phyloP scores from a whole-genome alignment of 2,888 invertebrate genomes.

The Craniophora ligustri region DNA sequence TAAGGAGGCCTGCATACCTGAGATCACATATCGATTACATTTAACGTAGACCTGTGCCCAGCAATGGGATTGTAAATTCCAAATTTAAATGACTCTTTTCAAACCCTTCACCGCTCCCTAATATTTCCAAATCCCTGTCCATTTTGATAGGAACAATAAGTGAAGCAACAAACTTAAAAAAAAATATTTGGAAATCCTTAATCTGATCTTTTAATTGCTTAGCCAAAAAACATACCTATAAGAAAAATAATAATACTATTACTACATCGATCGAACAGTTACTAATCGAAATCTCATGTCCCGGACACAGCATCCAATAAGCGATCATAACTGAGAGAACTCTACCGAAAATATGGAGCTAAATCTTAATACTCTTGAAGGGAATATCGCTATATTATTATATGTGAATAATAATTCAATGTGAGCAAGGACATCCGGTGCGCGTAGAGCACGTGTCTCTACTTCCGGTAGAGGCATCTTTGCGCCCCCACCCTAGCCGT shows the following conservation, averaged over 20 bases:
- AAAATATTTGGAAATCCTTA: too few relatives aligned
- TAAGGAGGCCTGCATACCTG: too few relatives aligned
- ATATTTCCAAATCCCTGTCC: too few relatives aligned
- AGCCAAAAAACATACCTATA: too few relatives aligned
- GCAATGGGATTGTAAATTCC: too few relatives aligned
- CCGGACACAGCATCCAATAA: slow-evolving; percentile 44
- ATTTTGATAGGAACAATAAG: too few relatives aligned
- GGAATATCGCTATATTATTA: slow-evolving; percentile 50
- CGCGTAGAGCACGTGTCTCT: slow-evolving; percentile 84
- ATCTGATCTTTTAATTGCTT: too few relatives aligned
- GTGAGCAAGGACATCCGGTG: slow-evolving; percentile 84
- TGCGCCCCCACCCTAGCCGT: slow-evolving; percentile 71
- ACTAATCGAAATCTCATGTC: slow-evolving; percentile 58
- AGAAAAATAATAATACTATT: not conserved
- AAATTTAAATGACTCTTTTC: too few relatives aligned
- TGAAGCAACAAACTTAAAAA: too few relatives aligned
- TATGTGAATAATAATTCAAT: slow-evolving; percentile 83
- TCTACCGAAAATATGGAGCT: slow-evolving; percentile 30
- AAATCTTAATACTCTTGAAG: slow-evolving; percentile 10
- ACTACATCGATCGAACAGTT: not conserved
- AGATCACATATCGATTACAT: too few relatives aligned
- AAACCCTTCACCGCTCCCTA: too few relatives aligned
- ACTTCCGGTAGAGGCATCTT: slow-evolving; percentile 86
- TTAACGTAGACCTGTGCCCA: too few relatives aligned
- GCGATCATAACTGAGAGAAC: slow-evolving; percentile 35